Evolutionary conservation across 1,140 invertebrate species (phyloP), one percentile per base, ranked within the genome.

Genomic region (Elysia chlorotica): DNA sequence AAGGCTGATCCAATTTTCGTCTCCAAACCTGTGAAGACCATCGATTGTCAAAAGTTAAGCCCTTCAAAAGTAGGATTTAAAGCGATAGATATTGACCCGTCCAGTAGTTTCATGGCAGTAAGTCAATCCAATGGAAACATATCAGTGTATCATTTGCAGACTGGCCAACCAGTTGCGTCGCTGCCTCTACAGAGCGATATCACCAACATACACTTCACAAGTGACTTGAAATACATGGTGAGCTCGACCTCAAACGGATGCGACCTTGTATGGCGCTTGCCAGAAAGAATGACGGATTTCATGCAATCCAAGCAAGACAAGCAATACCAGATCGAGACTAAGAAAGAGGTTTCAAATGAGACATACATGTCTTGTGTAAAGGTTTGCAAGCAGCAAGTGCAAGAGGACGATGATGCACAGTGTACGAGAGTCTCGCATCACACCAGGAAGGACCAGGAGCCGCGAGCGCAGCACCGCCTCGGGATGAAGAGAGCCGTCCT

Each of bases 281-380:
- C 67, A 17, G 56, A 57, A 4, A 6, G 36, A 17, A 70, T 70
- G 53, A 70, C 56, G 31, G 67, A 70, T 21, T 57, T 70, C 36
- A 30, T 70, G 54, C 25, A 54, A 2, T 6, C 33, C 21, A 57
- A 59, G 21, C 30, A 31, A 2, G 54, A 59, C 23, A 59, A 57
- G 38, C 2, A 53, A 21, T 62, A 28, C 37, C 36, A 71, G 59
- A 33, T 63, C 19, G 69, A 62, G 30, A 35, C 54, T 1, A 30
- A 56, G 0, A 31, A 38, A 21, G 69, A 71, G 28, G 23, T 63
- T 33, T 28, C 59, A 1, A 62, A 48, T 25, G 59, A 71, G 37
- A 62, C 69, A 2, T 63, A 48, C 37, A 30, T 71, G 31, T 71
- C 69, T 21, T 71, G 69, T 63, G 48, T 71, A 17, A 33, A 38